These are phyloP conservation scores for Aphelinus certus DNA, from an alignment of 1,140 invertebrate species.

Conservation along the genomic window DNA sequence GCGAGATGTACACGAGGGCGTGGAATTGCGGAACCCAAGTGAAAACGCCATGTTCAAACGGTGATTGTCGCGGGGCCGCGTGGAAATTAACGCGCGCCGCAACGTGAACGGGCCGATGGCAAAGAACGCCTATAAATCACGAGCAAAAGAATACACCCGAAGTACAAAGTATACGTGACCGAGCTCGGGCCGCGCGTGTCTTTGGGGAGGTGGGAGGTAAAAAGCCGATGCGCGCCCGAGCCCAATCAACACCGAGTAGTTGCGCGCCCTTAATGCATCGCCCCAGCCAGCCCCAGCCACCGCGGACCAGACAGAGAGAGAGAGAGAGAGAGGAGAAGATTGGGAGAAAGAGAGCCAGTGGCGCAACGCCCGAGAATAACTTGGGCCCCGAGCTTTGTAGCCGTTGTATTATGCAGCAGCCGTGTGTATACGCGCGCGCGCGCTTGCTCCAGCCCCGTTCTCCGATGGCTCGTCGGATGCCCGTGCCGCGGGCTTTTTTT, in stretches of 20 bases:
- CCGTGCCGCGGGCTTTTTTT: too few species aligned
- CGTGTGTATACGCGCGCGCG: too few species aligned
- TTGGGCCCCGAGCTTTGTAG: background rate
- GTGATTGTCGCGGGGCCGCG: slow-evolving; percentile 14
- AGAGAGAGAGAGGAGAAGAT: background rate
- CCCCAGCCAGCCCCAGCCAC: too few species aligned
- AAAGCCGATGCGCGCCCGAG: too few species aligned
- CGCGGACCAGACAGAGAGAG: background rate
- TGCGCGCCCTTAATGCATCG: too few species aligned
- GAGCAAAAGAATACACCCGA: background rate
- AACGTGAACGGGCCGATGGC: too few species aligned
- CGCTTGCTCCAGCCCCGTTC: too few species aligned
- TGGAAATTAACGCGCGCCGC: too few species aligned
- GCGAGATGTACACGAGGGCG: background rate
- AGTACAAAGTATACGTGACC: background rate
- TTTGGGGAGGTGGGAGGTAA: too few species aligned
- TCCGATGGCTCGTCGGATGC: too few species aligned
- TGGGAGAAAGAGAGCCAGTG: background rate
- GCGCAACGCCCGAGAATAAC: background rate
- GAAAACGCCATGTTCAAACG: slow-evolving; percentile 25
- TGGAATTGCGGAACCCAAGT: background rate
- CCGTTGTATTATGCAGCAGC: slow-evolving; percentile 6
- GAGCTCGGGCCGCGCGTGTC: too few species aligned
- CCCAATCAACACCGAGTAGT: too few species aligned
- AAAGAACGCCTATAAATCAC: slow-evolving; percentile 4